Evolutionary conservation across 2,113 vertebrate species (phyloP).

Genomic region (Sander vitreus): DNA sequence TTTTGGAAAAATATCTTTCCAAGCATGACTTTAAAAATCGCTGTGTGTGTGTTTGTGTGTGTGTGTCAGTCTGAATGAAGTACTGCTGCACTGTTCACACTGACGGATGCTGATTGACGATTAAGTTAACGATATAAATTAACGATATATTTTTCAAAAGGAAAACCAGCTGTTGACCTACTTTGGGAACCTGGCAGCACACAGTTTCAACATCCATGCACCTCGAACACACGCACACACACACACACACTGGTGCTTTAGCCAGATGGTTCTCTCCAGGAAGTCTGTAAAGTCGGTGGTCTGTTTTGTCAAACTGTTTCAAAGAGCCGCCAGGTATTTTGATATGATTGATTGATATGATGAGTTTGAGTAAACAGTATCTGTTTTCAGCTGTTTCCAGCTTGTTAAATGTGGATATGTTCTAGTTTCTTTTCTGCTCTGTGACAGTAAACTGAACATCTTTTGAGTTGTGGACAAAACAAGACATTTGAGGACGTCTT

Average conservation of each 20-base stretch:
- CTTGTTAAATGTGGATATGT: no score
- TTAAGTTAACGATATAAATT: conserved; percentile 23
- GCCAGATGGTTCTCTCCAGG: conserved; percentile 32
- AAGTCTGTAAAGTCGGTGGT: conserved; percentile 16
- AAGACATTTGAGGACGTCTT: no score
- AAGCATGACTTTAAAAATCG: background rate
- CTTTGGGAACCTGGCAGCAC: conserved; percentile 30
- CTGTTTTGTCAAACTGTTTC: conserved; percentile 5
- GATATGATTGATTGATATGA: no score
- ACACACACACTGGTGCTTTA: background rate
- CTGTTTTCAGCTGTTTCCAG: no score
- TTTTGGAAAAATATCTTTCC: background rate
- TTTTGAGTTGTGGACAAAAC: no score
- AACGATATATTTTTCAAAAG: conserved; percentile 24
- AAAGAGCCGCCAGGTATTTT: background rate
- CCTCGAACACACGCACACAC: conserved; percentile 1
- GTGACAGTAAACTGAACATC: no score
- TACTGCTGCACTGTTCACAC: background rate
- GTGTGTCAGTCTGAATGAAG: background rate
- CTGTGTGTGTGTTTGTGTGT: background rate
- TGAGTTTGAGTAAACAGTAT: no score
- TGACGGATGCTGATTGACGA: conserved; percentile 14
- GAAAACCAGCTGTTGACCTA: conserved; percentile 52
- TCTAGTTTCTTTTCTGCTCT: no score
- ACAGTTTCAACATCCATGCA: background rate